These are phyloP conservation scores for Oligia fasciuncula DNA, from an alignment of 2,888 invertebrate species.

Conservation along the genomic window DNA sequence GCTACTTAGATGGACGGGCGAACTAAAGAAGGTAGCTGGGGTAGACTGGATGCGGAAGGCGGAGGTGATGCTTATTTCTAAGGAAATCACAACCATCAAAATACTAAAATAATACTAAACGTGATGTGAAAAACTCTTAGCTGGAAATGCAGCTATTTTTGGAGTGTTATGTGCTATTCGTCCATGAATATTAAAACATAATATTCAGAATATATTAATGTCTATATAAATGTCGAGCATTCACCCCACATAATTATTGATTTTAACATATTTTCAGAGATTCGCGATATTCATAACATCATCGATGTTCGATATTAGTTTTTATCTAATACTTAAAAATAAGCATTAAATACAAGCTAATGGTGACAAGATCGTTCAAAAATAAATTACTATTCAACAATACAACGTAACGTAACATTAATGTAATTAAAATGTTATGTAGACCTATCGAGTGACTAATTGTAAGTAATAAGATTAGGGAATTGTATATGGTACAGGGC, in stretches of 20 bases:
- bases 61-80: neutral
- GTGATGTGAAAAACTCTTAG: neutral
- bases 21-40: too few species aligned
- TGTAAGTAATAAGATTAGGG: neutral
- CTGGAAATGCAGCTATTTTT: slow-evolving; percentile 24
- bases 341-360: slow-evolving; percentile 2
- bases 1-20: too few species aligned
- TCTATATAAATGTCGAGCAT: slow-evolving; percentile 56
- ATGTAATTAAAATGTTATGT: neutral
- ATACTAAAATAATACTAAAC: too few species aligned
- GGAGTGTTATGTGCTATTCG: slow-evolving; percentile 11
- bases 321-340: slow-evolving; percentile 10
- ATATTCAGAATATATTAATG: slow-evolving; percentile 28
- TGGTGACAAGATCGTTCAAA: slow-evolving; percentile 1
- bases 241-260: slow-evolving; percentile 45
- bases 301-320: slow-evolving; percentile 28
- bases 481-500: neutral
- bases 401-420: neutral
- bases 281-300: slow-evolving; percentile 29
- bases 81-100: neutral
- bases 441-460: too few species aligned
- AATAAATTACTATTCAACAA: neutral
- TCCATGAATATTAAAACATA: slow-evolving; percentile 33
- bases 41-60: neutral
- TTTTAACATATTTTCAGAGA: neutral